Conservation (phyloP, 2,888 invertebrate genomes). For the Gastracanthus pulcherrimus region DNA sequence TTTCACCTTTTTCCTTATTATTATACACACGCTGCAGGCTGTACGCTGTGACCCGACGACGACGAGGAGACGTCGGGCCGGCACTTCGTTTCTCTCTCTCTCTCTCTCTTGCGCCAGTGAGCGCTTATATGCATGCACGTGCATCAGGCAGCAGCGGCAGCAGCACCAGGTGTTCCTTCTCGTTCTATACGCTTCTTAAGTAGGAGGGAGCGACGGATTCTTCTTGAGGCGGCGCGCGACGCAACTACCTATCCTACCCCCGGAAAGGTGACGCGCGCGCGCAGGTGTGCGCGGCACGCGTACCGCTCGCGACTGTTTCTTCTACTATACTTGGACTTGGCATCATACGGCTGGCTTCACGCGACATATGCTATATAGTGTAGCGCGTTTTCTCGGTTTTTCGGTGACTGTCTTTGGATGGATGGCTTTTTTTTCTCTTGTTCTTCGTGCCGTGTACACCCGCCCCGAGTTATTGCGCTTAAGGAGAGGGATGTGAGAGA, state of each 20-base stretch:
- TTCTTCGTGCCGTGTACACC: too few relatives aligned
- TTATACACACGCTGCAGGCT: neutral
- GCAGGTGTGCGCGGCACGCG: slow-evolving; percentile 44
- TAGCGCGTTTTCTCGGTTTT: neutral
- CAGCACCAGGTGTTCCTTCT: slow-evolving; percentile 37
- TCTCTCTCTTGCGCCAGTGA: slow-evolving; percentile 3
- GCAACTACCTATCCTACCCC: too few relatives aligned
- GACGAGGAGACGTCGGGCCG: too few relatives aligned
- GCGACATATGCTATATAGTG: slow-evolving; percentile 12
- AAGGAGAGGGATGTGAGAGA: neutral
- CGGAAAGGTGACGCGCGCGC: neutral
- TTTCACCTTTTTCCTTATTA: slow-evolving; percentile 8
- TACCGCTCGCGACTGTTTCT: slow-evolving; percentile 1
- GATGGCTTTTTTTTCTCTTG: too few relatives aligned
- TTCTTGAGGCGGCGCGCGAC: slow-evolving; percentile 9
- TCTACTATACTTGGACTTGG: slow-evolving; percentile 4
- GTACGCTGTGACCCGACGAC: neutral
- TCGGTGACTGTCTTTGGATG: too few relatives aligned
- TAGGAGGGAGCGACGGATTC: slow-evolving; percentile 13
- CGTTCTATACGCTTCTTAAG: slow-evolving; percentile 14
- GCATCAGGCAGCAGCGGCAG: neutral
- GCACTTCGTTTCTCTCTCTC: slow-evolving; percentile 28
- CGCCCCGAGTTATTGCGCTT: neutral
- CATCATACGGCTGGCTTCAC: neutral
- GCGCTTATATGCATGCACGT: neutral